A percentile compares a stretch with the other conserved stretches of the same genome.
Conservation (phyloP, 1,140 invertebrate genomes). For the Neotoxoptera formosana region DNA sequence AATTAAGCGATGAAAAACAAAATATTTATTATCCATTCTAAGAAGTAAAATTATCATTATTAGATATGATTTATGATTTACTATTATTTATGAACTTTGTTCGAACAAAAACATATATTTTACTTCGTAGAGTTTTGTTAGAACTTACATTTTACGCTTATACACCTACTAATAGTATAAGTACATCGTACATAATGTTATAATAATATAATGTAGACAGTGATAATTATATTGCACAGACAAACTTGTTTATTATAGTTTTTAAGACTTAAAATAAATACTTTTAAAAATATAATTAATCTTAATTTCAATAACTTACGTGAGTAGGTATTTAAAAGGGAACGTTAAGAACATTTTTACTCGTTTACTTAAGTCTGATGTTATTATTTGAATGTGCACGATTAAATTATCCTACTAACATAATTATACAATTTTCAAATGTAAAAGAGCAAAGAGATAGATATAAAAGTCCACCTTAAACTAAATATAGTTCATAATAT, state of each 20-base stretch:
- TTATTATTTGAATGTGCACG: neutral
- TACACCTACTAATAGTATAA: too few relatives aligned
- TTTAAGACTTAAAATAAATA: neutral
- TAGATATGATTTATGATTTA: neutral
- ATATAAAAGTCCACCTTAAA: neutral
- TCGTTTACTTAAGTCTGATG: neutral
- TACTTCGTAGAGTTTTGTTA: neutral
- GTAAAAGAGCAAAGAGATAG: neutral
- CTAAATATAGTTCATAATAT: neutral
- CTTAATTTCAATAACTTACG: conserved; percentile 7
- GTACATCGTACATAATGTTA: too few relatives aligned
- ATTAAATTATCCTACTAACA: neutral
- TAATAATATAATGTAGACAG: too few relatives aligned
- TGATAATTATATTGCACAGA: too few relatives aligned
- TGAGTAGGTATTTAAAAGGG: neutral
- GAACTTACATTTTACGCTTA: neutral
- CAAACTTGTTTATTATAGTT: neutral
- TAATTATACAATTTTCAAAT: neutral
- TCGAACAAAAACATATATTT: neutral
- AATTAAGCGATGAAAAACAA: neutral
- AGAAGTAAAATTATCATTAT: neutral
- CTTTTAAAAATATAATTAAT: conserved; percentile 16
- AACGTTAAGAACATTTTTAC: neutral
- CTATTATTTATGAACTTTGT: neutral
- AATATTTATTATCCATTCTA: neutral